These are phyloP conservation scores for Donacobius atricapilla DNA, from an alignment of 2,113 vertebrate species.

Conservation along the genomic window DNA sequence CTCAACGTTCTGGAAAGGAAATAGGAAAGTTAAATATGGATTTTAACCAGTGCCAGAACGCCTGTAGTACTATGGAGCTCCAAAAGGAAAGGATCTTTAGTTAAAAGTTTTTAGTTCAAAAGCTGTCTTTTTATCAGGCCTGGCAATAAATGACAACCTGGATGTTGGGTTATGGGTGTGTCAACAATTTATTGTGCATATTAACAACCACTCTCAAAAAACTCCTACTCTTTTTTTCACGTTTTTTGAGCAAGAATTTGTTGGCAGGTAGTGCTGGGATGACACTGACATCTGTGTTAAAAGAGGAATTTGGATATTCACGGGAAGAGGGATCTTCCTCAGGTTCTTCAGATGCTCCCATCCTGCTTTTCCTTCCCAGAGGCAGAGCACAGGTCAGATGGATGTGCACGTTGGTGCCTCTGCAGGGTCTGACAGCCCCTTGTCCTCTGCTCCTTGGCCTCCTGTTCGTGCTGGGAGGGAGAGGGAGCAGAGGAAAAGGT, in stretches of 20 bases:
- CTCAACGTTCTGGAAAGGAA: neutral
- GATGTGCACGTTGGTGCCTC: neutral
- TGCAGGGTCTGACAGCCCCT: neutral
- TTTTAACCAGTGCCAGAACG: neutral
- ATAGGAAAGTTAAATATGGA: neutral
- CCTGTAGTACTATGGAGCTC: neutral
- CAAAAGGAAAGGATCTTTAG: neutral
- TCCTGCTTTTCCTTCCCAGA: neutral
- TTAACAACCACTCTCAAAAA: neutral
- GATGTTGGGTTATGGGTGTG: neutral
- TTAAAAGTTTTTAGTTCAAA: neutral
- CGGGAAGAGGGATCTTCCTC: neutral
- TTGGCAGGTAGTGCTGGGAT: neutral
- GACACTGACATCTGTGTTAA: neutral
- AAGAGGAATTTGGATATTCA: neutral
- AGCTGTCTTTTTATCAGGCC: neutral
- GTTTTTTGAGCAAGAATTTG: neutral
- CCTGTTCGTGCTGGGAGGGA: neutral
- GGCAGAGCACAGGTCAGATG: neutral
- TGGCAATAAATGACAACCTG: neutral
- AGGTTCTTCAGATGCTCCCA: neutral
- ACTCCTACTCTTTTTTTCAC: accelerated
- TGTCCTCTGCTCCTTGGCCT: neutral
- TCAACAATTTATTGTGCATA: neutral
- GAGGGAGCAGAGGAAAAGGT: slow-evolving; percentile 7